Evolutionary conservation across 2,797 vertebrate species (phyloP).

Genomic region (Platyrinchus mystaceus): DNA sequence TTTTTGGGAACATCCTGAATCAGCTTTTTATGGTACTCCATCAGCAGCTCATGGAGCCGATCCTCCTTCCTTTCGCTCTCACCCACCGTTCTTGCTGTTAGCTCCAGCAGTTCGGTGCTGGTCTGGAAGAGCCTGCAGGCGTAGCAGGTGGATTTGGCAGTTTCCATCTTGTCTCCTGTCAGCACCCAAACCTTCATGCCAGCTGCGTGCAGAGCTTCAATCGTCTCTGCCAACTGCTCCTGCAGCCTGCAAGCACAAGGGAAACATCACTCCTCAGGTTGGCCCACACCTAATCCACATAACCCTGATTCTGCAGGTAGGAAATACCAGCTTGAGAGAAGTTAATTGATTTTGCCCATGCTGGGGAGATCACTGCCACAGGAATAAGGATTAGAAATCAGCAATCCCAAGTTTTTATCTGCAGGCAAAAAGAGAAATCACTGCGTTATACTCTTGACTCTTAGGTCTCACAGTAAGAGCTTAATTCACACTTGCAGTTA

Average conservation of each 20-base stretch:
- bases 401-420: not conserved
- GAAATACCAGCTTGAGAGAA: not conserved
- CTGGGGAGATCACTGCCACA: not conserved
- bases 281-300: not conserved
- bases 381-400: not conserved
- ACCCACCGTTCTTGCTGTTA: conserved; percentile 85
- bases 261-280: not conserved
- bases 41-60: conserved; percentile 86
- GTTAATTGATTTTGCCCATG: fast-evolving
- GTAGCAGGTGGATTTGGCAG: conserved; percentile 95
- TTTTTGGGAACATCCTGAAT: conserved; percentile 83
- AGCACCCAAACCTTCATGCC: conserved; percentile 98
- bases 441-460: not conserved
- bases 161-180: conserved; percentile 98
- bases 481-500: conserved; percentile 1
- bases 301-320: not conserved
- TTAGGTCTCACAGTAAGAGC: not conserved
- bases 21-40: conserved; percentile 90
- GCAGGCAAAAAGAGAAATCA: not conserved
- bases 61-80: conserved; percentile 82
- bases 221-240: conserved; percentile 93
- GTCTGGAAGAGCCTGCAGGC: conserved; percentile 93
- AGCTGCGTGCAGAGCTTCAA: conserved; percentile 91
- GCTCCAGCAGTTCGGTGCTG: conserved; percentile 90
- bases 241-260: conserved; percentile 82